These are phyloP conservation scores for Propithecus coquereli DNA, from an alignment of 2,113 vertebrate genomes.

Conservation along the genomic window DNA sequence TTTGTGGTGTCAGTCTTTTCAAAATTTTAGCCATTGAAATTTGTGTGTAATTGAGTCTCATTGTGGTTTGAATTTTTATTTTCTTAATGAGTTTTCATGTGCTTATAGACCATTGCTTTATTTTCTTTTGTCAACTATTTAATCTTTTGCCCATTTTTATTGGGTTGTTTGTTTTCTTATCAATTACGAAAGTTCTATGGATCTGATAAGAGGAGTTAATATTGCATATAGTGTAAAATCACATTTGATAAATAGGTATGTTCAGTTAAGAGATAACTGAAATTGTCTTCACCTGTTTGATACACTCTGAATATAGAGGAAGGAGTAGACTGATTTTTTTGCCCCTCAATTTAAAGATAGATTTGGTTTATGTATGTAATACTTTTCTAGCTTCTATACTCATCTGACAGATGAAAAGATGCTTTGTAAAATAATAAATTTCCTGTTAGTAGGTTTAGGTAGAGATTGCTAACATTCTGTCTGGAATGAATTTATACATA, in stretches of 20 bases:
- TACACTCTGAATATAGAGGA: background rate
- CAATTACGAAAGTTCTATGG: background rate
- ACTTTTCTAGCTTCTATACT: background rate
- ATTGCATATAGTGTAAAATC: background rate
- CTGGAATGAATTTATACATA: background rate
- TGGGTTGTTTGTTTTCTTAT: background rate
- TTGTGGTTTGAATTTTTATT: background rate
- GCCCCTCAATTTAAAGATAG: background rate
- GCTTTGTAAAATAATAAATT: background rate
- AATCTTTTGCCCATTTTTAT: background rate
- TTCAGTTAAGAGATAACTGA: background rate
- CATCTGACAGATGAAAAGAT: background rate
- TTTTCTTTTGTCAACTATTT: background rate
- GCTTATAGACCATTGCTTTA: background rate
- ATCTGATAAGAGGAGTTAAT: background rate
- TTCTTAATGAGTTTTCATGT: background rate
- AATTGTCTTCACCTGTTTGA: background rate
- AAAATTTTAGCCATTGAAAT: background rate
- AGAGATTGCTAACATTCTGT: background rate
- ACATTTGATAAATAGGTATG: background rate
- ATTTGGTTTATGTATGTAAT: constrained; percentile 2
- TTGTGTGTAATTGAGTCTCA: background rate
- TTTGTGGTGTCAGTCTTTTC: background rate
- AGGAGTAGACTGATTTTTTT: background rate
- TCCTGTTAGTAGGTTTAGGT: background rate